Evolutionary conservation across 2,113 vertebrate species (phyloP).

Genomic region (Cyrtonyx montezumae): DNA sequence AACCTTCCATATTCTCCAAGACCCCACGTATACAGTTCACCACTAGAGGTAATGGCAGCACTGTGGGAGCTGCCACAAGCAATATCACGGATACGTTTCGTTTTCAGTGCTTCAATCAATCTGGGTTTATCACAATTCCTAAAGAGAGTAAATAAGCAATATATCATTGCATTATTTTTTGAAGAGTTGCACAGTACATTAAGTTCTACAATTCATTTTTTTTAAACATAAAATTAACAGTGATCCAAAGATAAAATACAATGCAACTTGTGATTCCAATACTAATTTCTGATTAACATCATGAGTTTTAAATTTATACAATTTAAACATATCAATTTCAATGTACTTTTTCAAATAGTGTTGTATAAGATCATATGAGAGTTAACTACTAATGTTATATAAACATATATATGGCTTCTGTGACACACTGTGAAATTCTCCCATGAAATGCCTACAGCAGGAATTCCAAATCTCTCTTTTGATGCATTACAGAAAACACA

Average conservation of each 20-base stretch:
- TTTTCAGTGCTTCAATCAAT: constrained; percentile 94
- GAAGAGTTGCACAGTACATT: background rate
- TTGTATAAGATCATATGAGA: background rate
- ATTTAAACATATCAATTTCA: background rate
- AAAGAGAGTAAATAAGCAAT: background rate
- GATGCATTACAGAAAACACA: background rate
- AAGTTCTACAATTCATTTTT: background rate
- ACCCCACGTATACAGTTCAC: constrained; percentile 97
- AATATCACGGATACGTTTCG: constrained; percentile 96
- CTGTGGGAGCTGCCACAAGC: constrained; percentile 98
- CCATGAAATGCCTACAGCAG: background rate
- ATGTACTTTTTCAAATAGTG: background rate
- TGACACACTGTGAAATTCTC: background rate
- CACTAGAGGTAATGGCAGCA: constrained; percentile 95
- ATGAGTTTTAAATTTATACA: background rate
- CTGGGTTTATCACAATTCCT: constrained; percentile 99
- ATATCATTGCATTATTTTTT: background rate
- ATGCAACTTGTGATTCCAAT: background rate
- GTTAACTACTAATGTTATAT: background rate
- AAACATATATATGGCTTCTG: background rate
- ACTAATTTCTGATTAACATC: background rate
- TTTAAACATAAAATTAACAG: background rate
- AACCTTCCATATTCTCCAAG: constrained; percentile 96
- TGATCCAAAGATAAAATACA: background rate
- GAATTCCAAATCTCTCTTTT: background rate